phyloP scores from a whole-genome alignment of 2,888 invertebrate genomes.

The Rhingia campestris region DNA sequence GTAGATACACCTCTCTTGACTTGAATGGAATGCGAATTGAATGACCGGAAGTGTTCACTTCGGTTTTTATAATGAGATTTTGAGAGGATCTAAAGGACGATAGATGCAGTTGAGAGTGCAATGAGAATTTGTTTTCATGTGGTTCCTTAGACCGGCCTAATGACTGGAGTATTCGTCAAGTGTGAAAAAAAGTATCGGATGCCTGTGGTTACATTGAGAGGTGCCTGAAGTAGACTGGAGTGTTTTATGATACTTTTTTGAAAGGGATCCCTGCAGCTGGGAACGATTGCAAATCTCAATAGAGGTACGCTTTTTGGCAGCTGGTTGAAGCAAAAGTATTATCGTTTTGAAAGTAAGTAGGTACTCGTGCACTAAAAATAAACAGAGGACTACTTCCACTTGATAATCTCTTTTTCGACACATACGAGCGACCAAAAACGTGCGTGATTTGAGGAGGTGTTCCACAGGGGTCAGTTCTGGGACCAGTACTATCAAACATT shows the following conservation, averaged over 20 bases:
- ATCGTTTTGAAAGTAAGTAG: too few species aligned
- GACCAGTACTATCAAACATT: too few species aligned
- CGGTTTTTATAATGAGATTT: slow-evolving; percentile 51
- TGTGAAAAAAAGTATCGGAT: slow-evolving; percentile 35
- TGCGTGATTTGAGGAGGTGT: too few species aligned
- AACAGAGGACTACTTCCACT: too few species aligned
- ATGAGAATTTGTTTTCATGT: slow-evolving; percentile 10
- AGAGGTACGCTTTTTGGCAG: too few species aligned
- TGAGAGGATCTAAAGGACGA: slow-evolving; percentile 45
- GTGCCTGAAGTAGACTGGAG: slow-evolving; percentile 3
- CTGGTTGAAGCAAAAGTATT: too few species aligned
- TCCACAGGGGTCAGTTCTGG: too few species aligned
- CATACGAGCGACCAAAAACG: too few species aligned
- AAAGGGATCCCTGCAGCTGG: background rate
- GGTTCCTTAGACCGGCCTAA: slow-evolving; percentile 13
- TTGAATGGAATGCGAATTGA: slow-evolving; percentile 62
- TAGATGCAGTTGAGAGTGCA: slow-evolving; percentile 41
- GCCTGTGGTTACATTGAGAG: slow-evolving; percentile 67
- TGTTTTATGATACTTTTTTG: background rate
- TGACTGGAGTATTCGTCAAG: slow-evolving; percentile 35
- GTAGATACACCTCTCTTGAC: slow-evolving; percentile 37
- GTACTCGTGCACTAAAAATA: too few species aligned
- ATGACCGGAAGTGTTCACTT: slow-evolving; percentile 72
- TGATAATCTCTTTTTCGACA: too few species aligned
- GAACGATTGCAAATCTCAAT: too few species aligned